Evolutionary conservation across 2,113 vertebrate species (phyloP).

Genomic region (Mus pahari): DNA sequence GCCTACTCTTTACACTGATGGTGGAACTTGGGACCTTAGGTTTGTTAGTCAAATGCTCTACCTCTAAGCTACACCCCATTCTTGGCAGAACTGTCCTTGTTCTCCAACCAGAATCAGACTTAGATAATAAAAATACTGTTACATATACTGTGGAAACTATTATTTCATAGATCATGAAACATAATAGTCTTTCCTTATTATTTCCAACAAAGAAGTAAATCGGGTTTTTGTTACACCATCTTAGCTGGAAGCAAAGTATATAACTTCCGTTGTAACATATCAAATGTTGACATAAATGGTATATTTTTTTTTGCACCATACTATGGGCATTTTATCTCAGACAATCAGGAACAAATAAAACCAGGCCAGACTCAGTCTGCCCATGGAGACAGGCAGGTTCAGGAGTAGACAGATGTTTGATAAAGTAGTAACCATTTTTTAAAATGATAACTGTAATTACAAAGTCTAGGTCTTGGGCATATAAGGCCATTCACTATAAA

Average conservation of each 20-base stretch:
- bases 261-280: too few relatives aligned
- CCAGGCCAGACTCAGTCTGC: neutral
- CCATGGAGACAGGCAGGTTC: neutral
- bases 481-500: neutral
- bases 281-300: neutral
- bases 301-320: neutral
- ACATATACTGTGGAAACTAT: neutral
- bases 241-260: neutral
- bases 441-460: neutral
- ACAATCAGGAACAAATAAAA: neutral
- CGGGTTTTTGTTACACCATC: neutral
- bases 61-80: neutral
- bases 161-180: neutral
- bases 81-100: neutral
- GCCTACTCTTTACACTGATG: neutral
- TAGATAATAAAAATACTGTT: neutral
- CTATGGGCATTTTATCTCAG: neutral
- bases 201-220: neutral
- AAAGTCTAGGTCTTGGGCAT: neutral
- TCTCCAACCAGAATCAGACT: neutral
- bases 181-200: neutral
- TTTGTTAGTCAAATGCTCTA: neutral
- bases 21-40: neutral
- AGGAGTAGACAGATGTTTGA: neutral
- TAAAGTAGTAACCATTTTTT: neutral